Evolutionary conservation across 2,797 vertebrate species (phyloP), one percentile per base, ranked within the genome.

Genomic region (Holocentrus rufus): DNA sequence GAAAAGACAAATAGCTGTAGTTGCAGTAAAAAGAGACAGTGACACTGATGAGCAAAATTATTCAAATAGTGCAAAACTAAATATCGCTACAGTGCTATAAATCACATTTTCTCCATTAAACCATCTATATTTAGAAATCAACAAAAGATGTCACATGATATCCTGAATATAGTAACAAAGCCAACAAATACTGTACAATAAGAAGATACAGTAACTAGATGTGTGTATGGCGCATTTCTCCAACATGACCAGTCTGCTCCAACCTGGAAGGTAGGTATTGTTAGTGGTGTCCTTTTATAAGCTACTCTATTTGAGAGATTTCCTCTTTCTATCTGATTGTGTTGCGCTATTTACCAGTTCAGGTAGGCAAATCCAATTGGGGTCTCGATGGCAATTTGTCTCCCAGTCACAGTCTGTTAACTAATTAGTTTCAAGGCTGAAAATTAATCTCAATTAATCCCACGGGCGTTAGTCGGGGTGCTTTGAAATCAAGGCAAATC

Each of bases 361-460:
- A 85, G 85, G 87, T 88, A 77, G 85, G 85, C 84, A 84, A 84
- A 91, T 89, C 89, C 75, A 88, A 89, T 90, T 86, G 89, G 86
- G 81, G 85, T 90, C 88, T 88, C 80, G 73, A 77, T 86, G 86
- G 81, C 86, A 90, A 89, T 90, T 90, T 91, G 89, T 89, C 73
- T 87, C 80, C 72, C 80, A 84, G 87, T 90, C 88, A 89, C 91
- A 88, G 85, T 83, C 84, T 88, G 87, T 88, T 89, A 90, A 79
- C 80, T 88, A 86, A 92, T 89, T 89, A 87, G 78, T 86, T 91
- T 88, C 87, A 81, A 88, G 87, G 82, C 76, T 87, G 82, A 80
- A 87, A 87, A 90, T 91, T 87, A 87, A 91, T 92, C 88, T 87
- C 83, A 90, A 91, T 91, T 90, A 91, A 91, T 91, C 87, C 86